Evolutionary conservation across 2,797 vertebrate species (phyloP).

Genomic region (Cryptoprocta ferox): DNA sequence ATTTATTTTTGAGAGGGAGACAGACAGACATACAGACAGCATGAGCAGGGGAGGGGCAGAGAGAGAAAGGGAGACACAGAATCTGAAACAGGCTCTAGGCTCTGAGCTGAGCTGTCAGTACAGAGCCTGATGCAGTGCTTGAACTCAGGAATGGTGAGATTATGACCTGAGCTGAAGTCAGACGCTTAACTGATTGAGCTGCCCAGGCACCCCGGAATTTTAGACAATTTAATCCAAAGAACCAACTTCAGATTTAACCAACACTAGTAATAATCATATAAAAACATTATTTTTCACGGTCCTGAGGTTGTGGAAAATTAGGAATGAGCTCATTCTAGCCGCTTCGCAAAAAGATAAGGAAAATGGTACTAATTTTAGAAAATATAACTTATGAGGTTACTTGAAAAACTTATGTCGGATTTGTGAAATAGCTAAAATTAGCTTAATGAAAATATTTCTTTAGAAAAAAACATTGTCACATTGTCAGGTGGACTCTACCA

Average conservation of each 20-base stretch:
- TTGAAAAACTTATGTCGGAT: background rate
- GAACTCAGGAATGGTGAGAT: too few species aligned
- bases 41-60: too few species aligned
- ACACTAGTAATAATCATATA: background rate
- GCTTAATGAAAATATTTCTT: background rate
- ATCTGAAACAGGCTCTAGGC: too few species aligned
- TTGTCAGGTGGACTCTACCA: background rate
- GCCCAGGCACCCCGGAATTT: background rate
- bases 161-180: too few species aligned
- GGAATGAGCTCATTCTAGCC: background rate
- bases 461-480: background rate
- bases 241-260: conserved; percentile 31
- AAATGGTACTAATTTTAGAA: background rate
- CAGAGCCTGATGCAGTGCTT: too few species aligned
- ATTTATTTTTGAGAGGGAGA: too few species aligned
- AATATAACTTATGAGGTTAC: background rate
- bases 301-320: background rate
- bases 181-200: too few species aligned
- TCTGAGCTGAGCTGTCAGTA: too few species aligned
- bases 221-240: conserved; percentile 10
- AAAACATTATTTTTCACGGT: background rate
- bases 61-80: too few species aligned
- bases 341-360: background rate
- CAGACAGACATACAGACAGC: too few species aligned
- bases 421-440: background rate